Evolutionary conservation across 1,140 invertebrate genomes (phyloP), one percentile per base, ranked within the genome.

Genomic region (Drosophila auraria): DNA sequence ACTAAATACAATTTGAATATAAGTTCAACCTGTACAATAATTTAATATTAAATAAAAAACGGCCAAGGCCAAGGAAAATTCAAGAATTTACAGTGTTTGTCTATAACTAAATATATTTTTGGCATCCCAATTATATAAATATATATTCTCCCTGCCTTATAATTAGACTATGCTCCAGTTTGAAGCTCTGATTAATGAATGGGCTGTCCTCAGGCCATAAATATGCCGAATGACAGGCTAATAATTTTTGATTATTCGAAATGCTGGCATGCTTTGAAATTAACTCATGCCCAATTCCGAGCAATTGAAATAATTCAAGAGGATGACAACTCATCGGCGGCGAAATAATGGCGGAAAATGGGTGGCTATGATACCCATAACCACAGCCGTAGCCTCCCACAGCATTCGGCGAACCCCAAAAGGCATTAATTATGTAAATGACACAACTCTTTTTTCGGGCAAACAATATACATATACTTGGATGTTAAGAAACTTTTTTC

Each of bases 11-110:
- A 91, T 87, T 87, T 84, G 78, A 89, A 87, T 91, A 87, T 91
- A 91, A 91, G 87, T 91, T 91, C 80, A 91, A 91, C 78, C 75
- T 91, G 87, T 91, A 91, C 87, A 91, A 91, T 91, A 91, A 91
- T 91, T 91, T 91, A 87, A 87, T 84, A 87, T 89, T 87, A 81
- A 87, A 87, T 87, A 87, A 87, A 87, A 87, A 51, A 36, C 12
- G 63, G 81, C 78, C 77, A 65, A 81, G 79, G 69, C 56, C 68
- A 77, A 78, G 61, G 12, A 83, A 89, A 78, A 76, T 57, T 57
- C 20, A 56, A 56, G 20, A 59, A 45, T 0, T 27, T n/a, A 1
- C 1, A 12, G 0, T 6, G 12, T 30, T 20, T 56, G 0, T 56
- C 14, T 3, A 2, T 45, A 2, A 20, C 1, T 8, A 1, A 8